Evolutionary conservation across 2,888 invertebrate species (phyloP), one percentile per base, ranked within the genome.

Genomic region (Pachymerium ferrugineum): DNA sequence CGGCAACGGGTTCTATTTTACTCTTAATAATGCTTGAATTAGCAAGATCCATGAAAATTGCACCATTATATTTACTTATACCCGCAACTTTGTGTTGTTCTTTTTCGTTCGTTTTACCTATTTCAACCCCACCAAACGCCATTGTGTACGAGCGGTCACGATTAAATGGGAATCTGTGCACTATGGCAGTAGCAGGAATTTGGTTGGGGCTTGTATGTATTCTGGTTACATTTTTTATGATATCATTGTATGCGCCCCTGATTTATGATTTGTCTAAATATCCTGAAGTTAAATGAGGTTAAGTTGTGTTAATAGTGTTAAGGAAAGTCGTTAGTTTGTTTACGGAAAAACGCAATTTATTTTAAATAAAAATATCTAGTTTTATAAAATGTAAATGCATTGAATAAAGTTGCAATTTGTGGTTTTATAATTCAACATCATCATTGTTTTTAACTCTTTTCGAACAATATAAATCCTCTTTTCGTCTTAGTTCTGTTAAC

Each of bases 111-210:
- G 19, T n/a, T 8, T 16, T 54, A n/a, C 62, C 62, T 54, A 54
- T 54, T 54, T 54, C 62, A 54, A 54, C 62, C 8, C 62, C 62
- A 12, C 62, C 62, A n/a, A 54, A 54, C 62, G 62, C 62, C 8
- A 54, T 54, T n/a, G 62, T 19, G 12, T 54, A 12, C 19, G 62
- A 54, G 6, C 12, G 62, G 16, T 12, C n/a, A 14, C 8, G 62
- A 14, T n/a, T 54, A 19, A n/a, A n/a, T n/a, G n/a, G n/a, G n/a
- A 10, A 19, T 12, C 16, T 19, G 8, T 16, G 12, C 6, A 19
- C 12, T 19, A 54, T 54, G 62, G 12, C 6, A 12, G 19, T 54
- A n/a, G n/a, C 62, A 54, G 62, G 62, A 8, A n/a, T 16, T n/a
- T n/a, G 12, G 16, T 54, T 54, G 16, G 62, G 62, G 8, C 8